Base-by-base conservation (phyloP, 2,888 invertebrate species). In the Drosophila neonasuta region DNA sequence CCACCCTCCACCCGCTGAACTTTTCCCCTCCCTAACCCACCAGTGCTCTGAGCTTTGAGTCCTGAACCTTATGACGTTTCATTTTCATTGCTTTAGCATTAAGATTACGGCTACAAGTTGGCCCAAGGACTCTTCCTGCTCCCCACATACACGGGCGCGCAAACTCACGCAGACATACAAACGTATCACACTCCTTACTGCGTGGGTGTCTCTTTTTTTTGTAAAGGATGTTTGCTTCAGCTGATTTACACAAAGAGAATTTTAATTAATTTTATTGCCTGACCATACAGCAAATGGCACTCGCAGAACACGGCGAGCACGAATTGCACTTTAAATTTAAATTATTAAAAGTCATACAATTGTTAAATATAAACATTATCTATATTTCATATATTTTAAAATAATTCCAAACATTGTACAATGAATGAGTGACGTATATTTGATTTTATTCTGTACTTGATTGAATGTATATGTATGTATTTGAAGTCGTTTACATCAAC, bases 211-310 rank as follows among this genome's bases (percentile, higher is more conserved):
- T 72, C 29, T 10, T 20, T 10, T 10, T 29, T 41, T 55, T 72
- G 65, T 84, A 87, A 88, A 89, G 89, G 89, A 89, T 88, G 80
- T 89, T 89, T 89, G 87, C 89, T 82, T 84, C 81, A 86, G 80
- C 79, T 83, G 83, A 80, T 86, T 86, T 86, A 74, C 80, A 84
- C 79, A 85, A 78, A 71, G 67, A 71, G 67, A 82, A 78, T 85
- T 85, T 78, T 85, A 82, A 81, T 81, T 81, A 81, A 83, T 86
- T 82, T 84, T 69, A 77, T 82, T 85, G 71, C 74, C 55, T 45
- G 11, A 54, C 61, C 64, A 44, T 45, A 68, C 52, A 66, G 59
- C 66, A 61, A 71, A 57, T 60, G 60, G 71, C 73, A 68, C 39
- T 54, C 39, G 15, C 3, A 13, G 3, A 2, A 11, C n/a, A 36